phyloP scores from a whole-genome alignment of 2,888 invertebrate genomes.

The Agrotis puta region DNA sequence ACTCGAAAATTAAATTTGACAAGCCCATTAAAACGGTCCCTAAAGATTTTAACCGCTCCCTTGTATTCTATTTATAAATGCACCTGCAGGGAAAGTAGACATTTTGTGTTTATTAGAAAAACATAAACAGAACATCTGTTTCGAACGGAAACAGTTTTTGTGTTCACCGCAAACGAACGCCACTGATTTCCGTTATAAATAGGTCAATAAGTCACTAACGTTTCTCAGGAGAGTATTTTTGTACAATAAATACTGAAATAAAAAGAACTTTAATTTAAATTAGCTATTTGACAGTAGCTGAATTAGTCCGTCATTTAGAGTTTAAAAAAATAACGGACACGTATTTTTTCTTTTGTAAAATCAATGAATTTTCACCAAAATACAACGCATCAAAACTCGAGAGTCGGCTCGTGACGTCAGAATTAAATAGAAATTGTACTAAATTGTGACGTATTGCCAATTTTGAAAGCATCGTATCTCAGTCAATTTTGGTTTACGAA shows the following conservation, averaged over 20 bases:
- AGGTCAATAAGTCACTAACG: slow-evolving; percentile 81
- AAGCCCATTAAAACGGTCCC: slow-evolving; percentile 22
- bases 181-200: slow-evolving; percentile 85
- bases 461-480: too few relatives aligned
- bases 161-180: slow-evolving; percentile 76
- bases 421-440: too few relatives aligned
- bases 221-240: slow-evolving; percentile 15
- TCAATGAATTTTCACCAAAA: too few relatives aligned
- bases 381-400: too few relatives aligned
- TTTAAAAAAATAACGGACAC: too few relatives aligned
- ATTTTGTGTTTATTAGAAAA: slow-evolving; percentile 69
- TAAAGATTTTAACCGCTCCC: slow-evolving; percentile 43
- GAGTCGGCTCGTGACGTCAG: too few relatives aligned
- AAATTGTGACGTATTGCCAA: too few relatives aligned
- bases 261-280: too few relatives aligned
- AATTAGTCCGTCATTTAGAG: too few relatives aligned
- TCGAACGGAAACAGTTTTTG: slow-evolving; percentile 85
- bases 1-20: slow-evolving; percentile 12
- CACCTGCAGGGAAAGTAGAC: slow-evolving; percentile 74
- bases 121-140: slow-evolving; percentile 79
- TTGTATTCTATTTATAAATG: slow-evolving; percentile 62
- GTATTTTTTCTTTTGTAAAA: too few relatives aligned
- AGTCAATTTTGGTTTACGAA: too few relatives aligned
- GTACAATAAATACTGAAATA: not conserved
- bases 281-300: too few relatives aligned